Evolutionary conservation across 2,797 vertebrate species (phyloP).

Genomic region (Ceyx erithaca): DNA sequence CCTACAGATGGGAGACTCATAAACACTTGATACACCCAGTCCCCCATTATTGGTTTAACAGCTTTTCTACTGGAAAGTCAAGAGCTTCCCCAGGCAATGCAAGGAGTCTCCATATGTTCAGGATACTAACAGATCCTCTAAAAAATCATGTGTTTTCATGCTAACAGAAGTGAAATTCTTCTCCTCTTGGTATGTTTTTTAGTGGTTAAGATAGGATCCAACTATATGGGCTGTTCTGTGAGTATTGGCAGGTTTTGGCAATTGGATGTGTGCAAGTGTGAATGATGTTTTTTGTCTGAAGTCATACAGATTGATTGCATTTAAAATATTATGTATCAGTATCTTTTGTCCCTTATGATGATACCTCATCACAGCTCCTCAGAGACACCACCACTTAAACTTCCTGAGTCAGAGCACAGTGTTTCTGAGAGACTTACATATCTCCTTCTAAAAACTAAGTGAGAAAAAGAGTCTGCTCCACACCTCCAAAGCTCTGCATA

Average conservation of each 20-base stretch:
- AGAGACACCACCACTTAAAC: conserved; percentile 6
- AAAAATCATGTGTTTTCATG: conserved; percentile 42
- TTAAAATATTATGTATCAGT: conserved; percentile 14
- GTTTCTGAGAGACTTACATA: neutral
- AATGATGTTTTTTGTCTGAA: conserved; percentile 40
- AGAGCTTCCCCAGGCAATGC: conserved; percentile 43
- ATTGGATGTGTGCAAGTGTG: neutral
- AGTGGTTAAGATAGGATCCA: conserved; percentile 10
- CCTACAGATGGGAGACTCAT: conserved; percentile 52
- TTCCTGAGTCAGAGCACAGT: conserved; percentile 25
- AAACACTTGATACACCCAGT: conserved; percentile 58
- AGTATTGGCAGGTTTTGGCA: conserved; percentile 34
- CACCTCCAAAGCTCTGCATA: neutral
- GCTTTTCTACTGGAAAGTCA: conserved; percentile 61
- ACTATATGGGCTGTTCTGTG: neutral
- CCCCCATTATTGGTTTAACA: conserved; percentile 53
- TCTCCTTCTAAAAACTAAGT: neutral
- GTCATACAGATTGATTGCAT: neutral
- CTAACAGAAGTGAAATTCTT: conserved; percentile 22
- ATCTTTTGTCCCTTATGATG: neutral
- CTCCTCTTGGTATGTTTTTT: conserved; percentile 33
- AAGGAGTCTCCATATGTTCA: conserved; percentile 5
- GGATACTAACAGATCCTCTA: conserved; percentile 33
- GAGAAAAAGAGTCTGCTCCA: neutral
- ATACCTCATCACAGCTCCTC: conserved; percentile 8